phyloP scores from a whole-genome alignment of 2,797 vertebrate species.

The Clamator glandarius region DNA sequence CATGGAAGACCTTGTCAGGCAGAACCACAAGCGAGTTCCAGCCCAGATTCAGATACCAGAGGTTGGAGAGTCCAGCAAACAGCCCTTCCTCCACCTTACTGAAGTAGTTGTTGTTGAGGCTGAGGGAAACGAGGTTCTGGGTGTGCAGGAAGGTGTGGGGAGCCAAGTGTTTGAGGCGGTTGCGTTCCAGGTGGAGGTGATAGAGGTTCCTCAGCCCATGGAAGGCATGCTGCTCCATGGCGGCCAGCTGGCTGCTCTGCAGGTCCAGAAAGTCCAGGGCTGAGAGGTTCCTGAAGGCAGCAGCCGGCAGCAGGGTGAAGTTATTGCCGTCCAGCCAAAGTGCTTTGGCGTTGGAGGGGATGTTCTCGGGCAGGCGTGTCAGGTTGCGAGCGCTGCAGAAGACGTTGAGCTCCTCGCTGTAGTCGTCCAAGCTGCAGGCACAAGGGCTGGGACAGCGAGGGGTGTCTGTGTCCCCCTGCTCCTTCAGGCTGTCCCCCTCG shows the following conservation, averaged over 20 bases:
- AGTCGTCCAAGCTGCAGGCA: conserved; percentile 86
- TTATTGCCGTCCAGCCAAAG: conserved; percentile 94
- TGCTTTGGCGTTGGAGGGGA: conserved; percentile 81
- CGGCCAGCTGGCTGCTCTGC: conserved; percentile 84
- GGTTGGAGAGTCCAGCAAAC: conserved; percentile 87
- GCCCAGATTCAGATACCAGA: conserved; percentile 95
- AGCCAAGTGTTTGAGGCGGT: conserved; percentile 82
- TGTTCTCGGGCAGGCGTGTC: conserved; percentile 78
- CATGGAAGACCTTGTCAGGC: conserved; percentile 87
- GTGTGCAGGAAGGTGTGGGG: conserved; percentile 86
- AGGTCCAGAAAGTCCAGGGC: conserved; percentile 92
- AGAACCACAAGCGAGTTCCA: conserved; percentile 92
- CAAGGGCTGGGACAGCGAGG: conserved; percentile 85
- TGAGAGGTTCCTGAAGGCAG: conserved; percentile 85
- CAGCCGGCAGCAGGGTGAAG: conserved; percentile 81
- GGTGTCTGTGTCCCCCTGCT: conserved; percentile 64
- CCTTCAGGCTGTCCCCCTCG: conserved; percentile 54
- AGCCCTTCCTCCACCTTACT: conserved; percentile 88
- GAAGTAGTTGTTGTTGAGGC: conserved; percentile 91
- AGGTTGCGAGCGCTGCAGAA: conserved; percentile 92
- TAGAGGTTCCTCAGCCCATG: conserved; percentile 84
- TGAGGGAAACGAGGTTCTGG: conserved; percentile 87
- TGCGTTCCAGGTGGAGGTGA: conserved; percentile 92
- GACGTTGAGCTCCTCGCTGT: conserved; percentile 86
- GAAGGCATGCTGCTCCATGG: conserved; percentile 87